Evolutionary conservation across 1,140 invertebrate genomes (phyloP), one percentile per base, ranked within the genome.

Genomic region (Rhagoletis zephyria): DNA sequence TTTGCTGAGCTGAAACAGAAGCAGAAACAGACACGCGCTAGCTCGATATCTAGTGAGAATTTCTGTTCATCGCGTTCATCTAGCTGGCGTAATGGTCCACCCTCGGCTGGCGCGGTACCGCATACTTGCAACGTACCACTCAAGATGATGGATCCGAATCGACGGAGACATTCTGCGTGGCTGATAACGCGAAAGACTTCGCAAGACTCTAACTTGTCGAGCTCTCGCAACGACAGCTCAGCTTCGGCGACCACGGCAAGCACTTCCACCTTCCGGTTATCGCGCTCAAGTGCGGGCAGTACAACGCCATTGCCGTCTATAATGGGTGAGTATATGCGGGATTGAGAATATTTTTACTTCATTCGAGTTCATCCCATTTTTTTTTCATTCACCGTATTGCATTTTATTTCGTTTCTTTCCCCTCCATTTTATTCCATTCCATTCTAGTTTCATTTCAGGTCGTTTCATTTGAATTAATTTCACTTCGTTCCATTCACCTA

Each of bases 131-230:
- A 96, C 1, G 95, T 97, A 87, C 96, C 97, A 0, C 93, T 97
- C 65, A 94, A 96, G 88, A 91, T 97, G 14, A 96, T 97, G 89
- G 96, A 96, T 0, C 90, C 91, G 14, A 89, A 89, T 0, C 96
- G 96, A 89, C 94, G 96, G 45, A 94, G 96, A 87, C 95, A 96
- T 4, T 96, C 97, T 0, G 97, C 97, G 0, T 98, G 97, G 97
- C 94, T 97, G 40, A 96, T 98, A 4, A 97, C 97, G 0, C 94
- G 97, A 30, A 98, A 98, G 93, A 97, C 97, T 0, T 97, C 97
- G 1, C 97, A 98, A 92, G 97, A 98, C 90, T 98, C 97, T 0
- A 98, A 97, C 92, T 92, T 98, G 85, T 97, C 96, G 67, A 97
- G 96, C 89, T 97, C 96, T 1, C 94, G 97, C 14, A 98, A 98